Evolutionary conservation across 30 jellyfish, hydroid and myxozoan genomes (phyloP), one percentile per base, ranked within the genome.

Genomic region (Mastigias papua): DNA sequence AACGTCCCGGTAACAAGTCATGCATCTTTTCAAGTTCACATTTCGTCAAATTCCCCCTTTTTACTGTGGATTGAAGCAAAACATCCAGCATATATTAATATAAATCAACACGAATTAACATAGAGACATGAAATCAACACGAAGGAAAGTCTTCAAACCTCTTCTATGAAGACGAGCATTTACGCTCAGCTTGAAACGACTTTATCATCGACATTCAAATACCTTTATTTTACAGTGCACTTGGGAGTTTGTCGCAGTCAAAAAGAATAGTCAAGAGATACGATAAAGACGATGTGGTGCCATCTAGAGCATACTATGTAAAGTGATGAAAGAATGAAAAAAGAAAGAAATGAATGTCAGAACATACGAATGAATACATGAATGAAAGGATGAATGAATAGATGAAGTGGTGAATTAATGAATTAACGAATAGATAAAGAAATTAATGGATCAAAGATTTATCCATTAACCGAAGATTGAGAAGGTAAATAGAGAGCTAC

Each of bases 1-100:
- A 89, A 1, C 90, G 90, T 42, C 97, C 97, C 0, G 76, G 81
- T 48, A 68, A 34, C 2, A 64, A 80, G 26, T 19, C 46, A 17
- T 74, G 73, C 28, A 21, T n/a, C 28, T 60, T 73, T 60, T 48
- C 86, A 19, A 19, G 71, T 28, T 74, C 86, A 33, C 86, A 74
- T 74, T 74, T 74, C 27, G 86, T 74, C 11, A 74, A 60, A 25
- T 46, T 74, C 16, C 86, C 86, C 0, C 71, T 60, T 22, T 16
- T 28, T 34, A 74, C 86, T 50, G 66, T 26, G 29, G 48, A 54
- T 11, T 6, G 20, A 54, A 54, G 7, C 13, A 42, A 42, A n/a
- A n/a, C n/a, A n/a, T n/a, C n/a, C n/a, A n/a, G n/a, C n/a, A n/a
- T n/a, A n/a, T n/a, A n/a, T n/a, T n/a, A n/a, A n/a, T n/a, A n/a